Base-by-base conservation (phyloP, 2,888 invertebrate genomes). In the Coecobrya sp. region DNA sequence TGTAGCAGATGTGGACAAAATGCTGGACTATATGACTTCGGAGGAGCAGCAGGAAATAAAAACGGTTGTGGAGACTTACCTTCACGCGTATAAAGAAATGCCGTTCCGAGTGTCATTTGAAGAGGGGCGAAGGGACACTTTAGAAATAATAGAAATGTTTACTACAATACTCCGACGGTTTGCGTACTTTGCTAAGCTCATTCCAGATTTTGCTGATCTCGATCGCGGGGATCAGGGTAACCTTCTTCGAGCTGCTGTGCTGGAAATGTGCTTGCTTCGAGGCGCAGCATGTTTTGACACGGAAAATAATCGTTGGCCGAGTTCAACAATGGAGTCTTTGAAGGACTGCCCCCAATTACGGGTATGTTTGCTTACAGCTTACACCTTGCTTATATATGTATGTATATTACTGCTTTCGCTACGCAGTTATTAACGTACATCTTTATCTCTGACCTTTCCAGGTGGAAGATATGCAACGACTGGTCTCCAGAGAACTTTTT, bases 201-300 rank as follows among this genome's bases (percentile, higher is more conserved):
- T 95, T 70, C 94, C 95, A 0, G 95, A 95, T 5, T 95, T 95
- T 90, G 82, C 88, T 22, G 92, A 87, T 8, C 93, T 95, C 7
- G 90, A 92, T 1, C 36, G 70, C 13, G 87, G 91, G 1, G 95
- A 95, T 91, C 95, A 95, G 92, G 95, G 94, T 42, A 95, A 94
- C n/a, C 94, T 95, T 13, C 94, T 95, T 1, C 93, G 95, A 94
- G 95, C 95, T 45, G 96, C 96, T 0, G 96, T 96, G 22, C 95
- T 96, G 94, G 96, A 96, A 94, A 95, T 96, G 93, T 96, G 96
- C 95, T 95, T 96, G 45, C 95, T 96, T 16, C 95, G 96, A 7
- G 96, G 96, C 13, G 96, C 96, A 2, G 95, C 96, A 94, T 95
- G 95, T 27, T 96, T 95, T 93, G 96, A 96, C 94, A 94, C 95